Evolutionary conservation across 2,888 invertebrate genomes (phyloP).

Genomic region (Hydropsyche betteni): DNA sequence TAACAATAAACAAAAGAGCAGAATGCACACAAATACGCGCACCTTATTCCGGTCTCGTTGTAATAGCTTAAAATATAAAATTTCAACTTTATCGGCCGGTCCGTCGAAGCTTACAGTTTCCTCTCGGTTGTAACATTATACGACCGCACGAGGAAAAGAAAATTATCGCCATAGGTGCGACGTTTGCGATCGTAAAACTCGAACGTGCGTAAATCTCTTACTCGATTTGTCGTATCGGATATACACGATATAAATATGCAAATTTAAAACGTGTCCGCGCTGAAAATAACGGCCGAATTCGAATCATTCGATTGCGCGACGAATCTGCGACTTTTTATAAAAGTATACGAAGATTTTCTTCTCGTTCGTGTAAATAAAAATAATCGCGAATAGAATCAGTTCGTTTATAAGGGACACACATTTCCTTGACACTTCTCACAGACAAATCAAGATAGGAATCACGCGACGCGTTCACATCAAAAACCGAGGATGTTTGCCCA

Average conservation of each 20-base stretch:
- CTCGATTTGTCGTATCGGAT: neutral
- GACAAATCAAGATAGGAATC: neutral
- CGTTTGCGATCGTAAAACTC: slow-evolving; percentile 1
- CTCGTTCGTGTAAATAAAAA: neutral
- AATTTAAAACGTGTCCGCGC: neutral
- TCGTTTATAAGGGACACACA: no score
- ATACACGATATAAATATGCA: no score
- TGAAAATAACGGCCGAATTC: neutral
- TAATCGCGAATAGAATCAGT: neutral
- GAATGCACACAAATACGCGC: no score
- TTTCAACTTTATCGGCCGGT: slow-evolving; percentile 40
- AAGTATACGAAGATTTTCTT: neutral
- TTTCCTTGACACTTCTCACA: no score
- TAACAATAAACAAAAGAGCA: slow-evolving; percentile 12
- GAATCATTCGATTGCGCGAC: no score
- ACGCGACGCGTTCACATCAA: no score
- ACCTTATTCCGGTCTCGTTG: neutral
- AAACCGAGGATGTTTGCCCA: slow-evolving; percentile 8
- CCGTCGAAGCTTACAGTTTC: no score
- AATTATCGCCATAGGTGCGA: neutral
- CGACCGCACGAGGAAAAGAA: slow-evolving; percentile 19
- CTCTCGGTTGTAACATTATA: neutral
- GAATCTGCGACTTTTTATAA: no score
- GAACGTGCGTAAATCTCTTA: slow-evolving; percentile 15
- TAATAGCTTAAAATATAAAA: slow-evolving; percentile 22